Percentiles rank a stretch among this genome's conserved stretches.
phyloP scores from a whole-genome alignment of 1,140 invertebrate genomes.

The Brachionus asplanchnoidis region DNA sequence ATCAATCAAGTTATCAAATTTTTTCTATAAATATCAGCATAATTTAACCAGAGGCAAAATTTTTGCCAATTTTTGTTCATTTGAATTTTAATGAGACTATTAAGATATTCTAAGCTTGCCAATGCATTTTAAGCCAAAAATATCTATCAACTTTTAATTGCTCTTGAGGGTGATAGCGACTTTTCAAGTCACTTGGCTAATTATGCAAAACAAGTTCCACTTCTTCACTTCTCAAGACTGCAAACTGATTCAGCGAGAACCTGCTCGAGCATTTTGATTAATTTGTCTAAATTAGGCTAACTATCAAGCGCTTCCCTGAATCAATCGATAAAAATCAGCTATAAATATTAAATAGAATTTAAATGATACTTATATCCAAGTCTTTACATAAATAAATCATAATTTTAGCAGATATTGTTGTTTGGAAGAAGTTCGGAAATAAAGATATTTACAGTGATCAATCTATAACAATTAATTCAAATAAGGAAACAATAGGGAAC shows the following conservation, averaged over 20 bases:
- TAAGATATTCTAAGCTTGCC: neutral
- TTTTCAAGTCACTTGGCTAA: neutral
- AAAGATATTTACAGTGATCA: too few species aligned
- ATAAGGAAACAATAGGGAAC: too few species aligned
- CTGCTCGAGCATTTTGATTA: neutral
- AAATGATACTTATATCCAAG: neutral
- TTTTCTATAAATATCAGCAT: neutral
- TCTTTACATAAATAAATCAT: neutral
- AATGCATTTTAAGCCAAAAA: neutral
- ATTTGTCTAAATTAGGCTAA: neutral
- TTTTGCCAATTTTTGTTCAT: neutral
- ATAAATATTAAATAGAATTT: neutral
- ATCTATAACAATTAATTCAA: too few species aligned
- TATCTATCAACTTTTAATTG: neutral
- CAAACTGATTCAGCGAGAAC: neutral
- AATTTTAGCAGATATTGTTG: neutral
- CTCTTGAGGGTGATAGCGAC: neutral
- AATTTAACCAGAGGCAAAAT: neutral
- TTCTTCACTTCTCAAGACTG: neutral
- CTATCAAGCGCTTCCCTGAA: neutral
- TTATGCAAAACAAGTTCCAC: neutral
- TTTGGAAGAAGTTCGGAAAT: too few species aligned
- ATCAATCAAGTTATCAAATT: neutral
- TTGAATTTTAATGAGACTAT: neutral
- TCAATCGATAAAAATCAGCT: neutral